A percentile compares a stretch with the other conserved stretches of the same genome.
Conservation (phyloP, 2,888 invertebrate species). For the Drosophila conformis region DNA sequence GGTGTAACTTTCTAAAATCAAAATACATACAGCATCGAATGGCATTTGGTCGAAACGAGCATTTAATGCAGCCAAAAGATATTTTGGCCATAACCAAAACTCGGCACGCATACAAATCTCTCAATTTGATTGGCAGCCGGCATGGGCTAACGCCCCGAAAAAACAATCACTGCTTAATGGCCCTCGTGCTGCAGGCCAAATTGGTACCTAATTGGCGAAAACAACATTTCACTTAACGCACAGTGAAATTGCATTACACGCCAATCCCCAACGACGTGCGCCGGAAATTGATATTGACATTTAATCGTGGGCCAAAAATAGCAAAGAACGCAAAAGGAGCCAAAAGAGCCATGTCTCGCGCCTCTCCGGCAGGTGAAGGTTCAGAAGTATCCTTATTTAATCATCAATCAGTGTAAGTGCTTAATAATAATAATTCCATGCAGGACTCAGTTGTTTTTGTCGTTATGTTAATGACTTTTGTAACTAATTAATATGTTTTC, state of each 20-base stretch:
- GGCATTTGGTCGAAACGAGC: conserved; percentile 23
- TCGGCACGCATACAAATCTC: conserved; percentile 70
- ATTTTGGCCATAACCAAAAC: conserved; percentile 33
- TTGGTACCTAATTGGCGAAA: conserved; percentile 77
- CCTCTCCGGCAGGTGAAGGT: not conserved
- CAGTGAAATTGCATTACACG: conserved; percentile 58
- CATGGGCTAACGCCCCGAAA: conserved; percentile 55
- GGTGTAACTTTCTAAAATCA: conserved; percentile 63
- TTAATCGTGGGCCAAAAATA: conserved; percentile 10
- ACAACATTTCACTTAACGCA: conserved; percentile 69
- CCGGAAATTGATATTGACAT: conserved; percentile 50
- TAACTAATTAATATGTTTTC: not conserved
- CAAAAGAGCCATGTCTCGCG: not conserved
- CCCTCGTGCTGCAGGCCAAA: conserved; percentile 56
- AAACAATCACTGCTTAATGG: conserved; percentile 72
- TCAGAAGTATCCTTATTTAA: not conserved
- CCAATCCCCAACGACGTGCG: conserved; percentile 10
- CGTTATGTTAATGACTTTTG: not conserved
- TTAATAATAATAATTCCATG: not conserved
- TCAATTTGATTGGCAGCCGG: conserved; percentile 58
- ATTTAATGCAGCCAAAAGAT: conserved; percentile 31
- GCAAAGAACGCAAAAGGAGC: not conserved
- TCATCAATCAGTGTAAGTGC: conserved; percentile 12
- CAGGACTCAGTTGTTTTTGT: not conserved
- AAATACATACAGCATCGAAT: conserved; percentile 39